Base-by-base conservation (phyloP, 2,797 vertebrate genomes). In the Gambelia wislizenii region DNA sequence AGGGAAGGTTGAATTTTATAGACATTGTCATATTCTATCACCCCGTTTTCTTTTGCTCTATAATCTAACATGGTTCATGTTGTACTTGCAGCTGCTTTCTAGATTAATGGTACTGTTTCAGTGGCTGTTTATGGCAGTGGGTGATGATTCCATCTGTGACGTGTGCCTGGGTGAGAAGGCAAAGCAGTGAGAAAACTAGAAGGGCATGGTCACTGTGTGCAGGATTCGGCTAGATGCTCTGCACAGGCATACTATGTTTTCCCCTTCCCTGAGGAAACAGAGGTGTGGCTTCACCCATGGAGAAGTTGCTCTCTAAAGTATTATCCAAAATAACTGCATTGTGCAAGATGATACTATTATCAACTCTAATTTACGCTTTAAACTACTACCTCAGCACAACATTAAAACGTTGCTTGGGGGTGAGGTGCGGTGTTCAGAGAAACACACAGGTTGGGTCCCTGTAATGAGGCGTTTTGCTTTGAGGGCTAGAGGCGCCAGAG, bases 1-100 rank as follows among this genome's bases (percentile, higher is more conserved):
- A 91, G 91, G 94, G 91, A 94, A 94, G 91, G 85, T 88, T 95
- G 70, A 47, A 14, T 74, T 77, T 88, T 88, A 49, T 47, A 91
- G 82, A 92, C 91, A 77, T 74, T 33, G 5, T 27, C 10, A 84
- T 91, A 86, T 91, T 88, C 84, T 86, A 42, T 79, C 79, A 85
- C n/a, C 9, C 6, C 89, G 91, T 76, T 76, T 44, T 76, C 82
- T 39, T 42, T 91, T 92, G 91, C 88, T 92, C 90, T 59, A 64
- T 90, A 70, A 0, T 33, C 77, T 1, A 0, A n/a, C 6, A 1
- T 0, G 47, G 89, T 89, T 33, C 56, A 89, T 1, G 10, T 47
- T n/a, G 69, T 2, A 69, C 54, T 30, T 93, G 14, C 6, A 64
- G 9, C 1, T 9, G 8, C 9, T 44, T 82, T 61, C 81, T 72